Conservation (phyloP, 2,113 vertebrate species). For the Urocynchramus pylzowi region DNA sequence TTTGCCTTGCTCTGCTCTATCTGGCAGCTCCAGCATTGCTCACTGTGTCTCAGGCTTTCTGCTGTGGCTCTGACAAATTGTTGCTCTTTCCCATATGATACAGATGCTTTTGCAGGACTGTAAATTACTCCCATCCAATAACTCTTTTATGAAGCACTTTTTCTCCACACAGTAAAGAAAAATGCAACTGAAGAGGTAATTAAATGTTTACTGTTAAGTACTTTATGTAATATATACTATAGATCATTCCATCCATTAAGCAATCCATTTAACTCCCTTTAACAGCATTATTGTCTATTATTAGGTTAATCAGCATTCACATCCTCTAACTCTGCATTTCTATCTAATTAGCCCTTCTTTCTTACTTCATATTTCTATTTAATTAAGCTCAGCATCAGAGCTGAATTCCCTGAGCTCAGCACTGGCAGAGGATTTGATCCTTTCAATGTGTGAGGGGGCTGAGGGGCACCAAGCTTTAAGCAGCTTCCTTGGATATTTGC, state of each 20-base stretch:
- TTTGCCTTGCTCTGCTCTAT: background rate
- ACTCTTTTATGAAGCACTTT: conserved; percentile 35
- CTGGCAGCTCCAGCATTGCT: background rate
- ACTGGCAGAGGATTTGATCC: background rate
- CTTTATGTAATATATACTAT: conserved; percentile 43
- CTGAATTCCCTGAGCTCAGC: conserved; percentile 34
- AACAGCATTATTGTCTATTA: conserved; percentile 61
- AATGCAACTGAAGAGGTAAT: conserved; percentile 54
- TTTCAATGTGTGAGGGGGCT: background rate
- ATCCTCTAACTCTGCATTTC: conserved; percentile 52
- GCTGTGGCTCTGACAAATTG: background rate
- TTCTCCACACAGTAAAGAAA: conserved; percentile 13
- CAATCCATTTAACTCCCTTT: conserved; percentile 56
- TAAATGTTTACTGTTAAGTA: conserved; percentile 70
- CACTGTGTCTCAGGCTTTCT: background rate
- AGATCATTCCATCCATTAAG: conserved; percentile 60
- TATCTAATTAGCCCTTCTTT: conserved; percentile 55
- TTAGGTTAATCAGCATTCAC: conserved; percentile 65
- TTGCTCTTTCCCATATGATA: background rate
- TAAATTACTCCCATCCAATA: conserved; percentile 48
- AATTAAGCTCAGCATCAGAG: conserved; percentile 47
- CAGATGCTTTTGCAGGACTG: background rate
- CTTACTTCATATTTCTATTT: conserved; percentile 65
- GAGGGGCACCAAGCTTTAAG: background rate
- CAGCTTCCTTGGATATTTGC: background rate